Percentiles rank a stretch among this genome's conserved stretches.
These are phyloP conservation scores for Lepus townsendii DNA, from an alignment of 2,797 vertebrate species.

Conservation along the genomic window DNA sequence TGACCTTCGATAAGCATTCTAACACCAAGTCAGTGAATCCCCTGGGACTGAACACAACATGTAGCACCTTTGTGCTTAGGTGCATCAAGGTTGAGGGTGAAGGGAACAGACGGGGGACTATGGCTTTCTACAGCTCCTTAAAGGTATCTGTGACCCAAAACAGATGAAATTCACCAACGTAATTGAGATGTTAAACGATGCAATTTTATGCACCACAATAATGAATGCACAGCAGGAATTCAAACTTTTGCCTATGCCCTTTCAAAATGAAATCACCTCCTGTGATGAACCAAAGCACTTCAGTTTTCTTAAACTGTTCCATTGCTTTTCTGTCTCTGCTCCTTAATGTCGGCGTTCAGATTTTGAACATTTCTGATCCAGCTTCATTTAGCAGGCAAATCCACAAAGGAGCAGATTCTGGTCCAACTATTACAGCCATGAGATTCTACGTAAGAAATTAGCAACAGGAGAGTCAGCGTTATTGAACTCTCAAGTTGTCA, in stretches of 20 bases:
- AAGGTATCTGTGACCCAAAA: background rate
- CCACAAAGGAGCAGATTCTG: background rate
- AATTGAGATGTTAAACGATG: background rate
- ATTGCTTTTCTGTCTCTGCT: background rate
- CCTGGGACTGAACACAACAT: background rate
- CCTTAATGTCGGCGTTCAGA: background rate
- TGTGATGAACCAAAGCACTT: background rate
- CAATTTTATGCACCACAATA: background rate
- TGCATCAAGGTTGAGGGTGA: background rate
- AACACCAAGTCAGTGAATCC: background rate
- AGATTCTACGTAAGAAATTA: background rate
- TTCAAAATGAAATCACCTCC: conserved; percentile 26
- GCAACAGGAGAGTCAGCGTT: background rate
- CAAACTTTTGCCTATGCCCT: background rate
- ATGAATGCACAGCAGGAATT: background rate
- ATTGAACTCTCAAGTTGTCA: background rate
- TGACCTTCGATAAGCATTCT: background rate
- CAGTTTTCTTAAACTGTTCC: background rate
- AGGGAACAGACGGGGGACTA: background rate
- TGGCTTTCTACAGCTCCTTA: background rate
- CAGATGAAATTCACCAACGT: background rate
- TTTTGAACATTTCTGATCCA: conserved; percentile 7
- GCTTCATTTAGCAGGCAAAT: background rate
- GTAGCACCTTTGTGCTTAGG: background rate
- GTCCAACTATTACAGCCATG: background rate